Conservation (phyloP, 2,888 invertebrate species). For the Drosophila tanythrix region DNA sequence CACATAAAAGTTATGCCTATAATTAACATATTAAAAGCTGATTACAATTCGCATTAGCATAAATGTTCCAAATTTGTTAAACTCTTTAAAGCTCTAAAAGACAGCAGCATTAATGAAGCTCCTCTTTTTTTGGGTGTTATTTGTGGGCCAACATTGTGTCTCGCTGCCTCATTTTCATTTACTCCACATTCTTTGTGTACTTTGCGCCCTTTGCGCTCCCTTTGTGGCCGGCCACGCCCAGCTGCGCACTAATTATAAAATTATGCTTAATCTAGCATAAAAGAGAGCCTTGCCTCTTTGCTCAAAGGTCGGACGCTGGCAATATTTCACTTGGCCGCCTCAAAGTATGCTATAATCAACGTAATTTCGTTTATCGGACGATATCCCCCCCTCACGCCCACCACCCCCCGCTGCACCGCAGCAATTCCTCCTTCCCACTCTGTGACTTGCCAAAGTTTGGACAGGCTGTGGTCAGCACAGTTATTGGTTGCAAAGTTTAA, state of each 20-base stretch:
- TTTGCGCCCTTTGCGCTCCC: neutral
- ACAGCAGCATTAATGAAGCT: slow-evolving; percentile 28
- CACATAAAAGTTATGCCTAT: neutral
- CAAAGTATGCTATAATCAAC: slow-evolving; percentile 56
- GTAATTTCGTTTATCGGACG: slow-evolving; percentile 56
- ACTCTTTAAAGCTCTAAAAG: slow-evolving; percentile 18
- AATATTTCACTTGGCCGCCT: slow-evolving; percentile 62
- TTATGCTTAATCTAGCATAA: slow-evolving; percentile 73
- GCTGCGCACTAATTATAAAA: slow-evolving; percentile 64
- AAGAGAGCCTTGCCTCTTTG: slow-evolving; percentile 19
- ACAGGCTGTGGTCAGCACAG: slow-evolving; percentile 43
- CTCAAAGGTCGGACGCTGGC: slow-evolving; percentile 59
- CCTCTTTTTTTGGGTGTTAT: neutral
- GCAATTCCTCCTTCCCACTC: no score
- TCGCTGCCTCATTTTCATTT: slow-evolving; percentile 26
- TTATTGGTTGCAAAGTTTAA: slow-evolving; percentile 31
- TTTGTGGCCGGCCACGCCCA: slow-evolving; percentile 29
- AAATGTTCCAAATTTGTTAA: slow-evolving; percentile 2
- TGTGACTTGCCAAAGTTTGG: slow-evolving; percentile 29
- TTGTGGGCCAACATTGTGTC: slow-evolving; percentile 19
- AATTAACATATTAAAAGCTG: slow-evolving; percentile 8
- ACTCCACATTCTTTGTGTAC: slow-evolving; percentile 12
- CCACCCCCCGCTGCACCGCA: no score
- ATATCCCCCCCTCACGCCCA: neutral
- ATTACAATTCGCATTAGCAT: slow-evolving; percentile 23